These are phyloP conservation scores for Chesias legatella DNA, from an alignment of 2,888 invertebrate genomes.

Conservation along the genomic window DNA sequence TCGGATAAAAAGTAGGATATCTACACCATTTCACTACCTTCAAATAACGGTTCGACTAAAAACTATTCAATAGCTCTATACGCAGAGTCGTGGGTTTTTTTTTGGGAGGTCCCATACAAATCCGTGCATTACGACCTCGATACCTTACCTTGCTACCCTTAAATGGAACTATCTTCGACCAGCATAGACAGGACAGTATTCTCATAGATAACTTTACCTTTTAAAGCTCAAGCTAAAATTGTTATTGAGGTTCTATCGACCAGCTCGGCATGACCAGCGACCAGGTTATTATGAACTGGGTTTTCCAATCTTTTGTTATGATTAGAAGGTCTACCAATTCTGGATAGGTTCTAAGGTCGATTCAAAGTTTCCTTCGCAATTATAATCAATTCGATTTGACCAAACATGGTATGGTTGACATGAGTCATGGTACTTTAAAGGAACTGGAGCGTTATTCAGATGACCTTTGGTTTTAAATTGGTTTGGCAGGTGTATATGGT, in stretches of 20 bases:
- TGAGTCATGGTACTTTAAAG: slow-evolving; percentile 48
- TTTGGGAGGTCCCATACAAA: slow-evolving; percentile 35
- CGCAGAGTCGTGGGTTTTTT: slow-evolving; percentile 25
- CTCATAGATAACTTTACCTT: background rate
- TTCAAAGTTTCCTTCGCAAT: slow-evolving; percentile 37
- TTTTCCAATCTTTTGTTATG: background rate
- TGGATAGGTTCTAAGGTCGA: slow-evolving; percentile 37
- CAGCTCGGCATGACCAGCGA: too few species aligned
- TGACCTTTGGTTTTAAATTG: slow-evolving; percentile 27
- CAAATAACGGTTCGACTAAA: too few species aligned
- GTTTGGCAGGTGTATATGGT: slow-evolving; percentile 6
- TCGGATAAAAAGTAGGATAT: too few species aligned
- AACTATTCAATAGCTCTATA: too few species aligned
- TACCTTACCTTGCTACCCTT: slow-evolving; percentile 50
- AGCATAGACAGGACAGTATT: slow-evolving; percentile 21
- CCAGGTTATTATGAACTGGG: slow-evolving; percentile 1
- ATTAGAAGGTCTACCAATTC: slow-evolving; percentile 1
- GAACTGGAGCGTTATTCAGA: slow-evolving; percentile 30
- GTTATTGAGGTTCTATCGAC: background rate
- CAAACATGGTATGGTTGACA: slow-evolving; percentile 48
- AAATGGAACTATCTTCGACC: slow-evolving; percentile 35
- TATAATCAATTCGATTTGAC: slow-evolving; percentile 52
- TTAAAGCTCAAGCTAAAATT: slow-evolving; percentile 4
- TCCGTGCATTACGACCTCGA: slow-evolving; percentile 31
- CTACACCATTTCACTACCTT: too few species aligned